Base-by-base conservation (phyloP, 1,140 invertebrate species). In the Hestina assimilis region DNA sequence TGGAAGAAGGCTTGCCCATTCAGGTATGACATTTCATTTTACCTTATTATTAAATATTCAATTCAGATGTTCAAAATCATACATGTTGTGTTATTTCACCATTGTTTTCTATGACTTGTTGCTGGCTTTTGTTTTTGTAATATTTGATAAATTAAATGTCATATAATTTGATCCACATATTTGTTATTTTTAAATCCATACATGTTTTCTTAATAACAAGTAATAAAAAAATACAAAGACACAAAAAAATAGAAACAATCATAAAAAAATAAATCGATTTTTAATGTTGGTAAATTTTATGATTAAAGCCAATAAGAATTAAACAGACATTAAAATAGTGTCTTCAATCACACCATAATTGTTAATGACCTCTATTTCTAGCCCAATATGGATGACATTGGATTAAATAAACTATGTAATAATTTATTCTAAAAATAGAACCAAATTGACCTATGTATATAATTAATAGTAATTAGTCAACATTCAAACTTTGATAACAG, bases 1-100 rank as follows among this genome's bases (percentile, higher is more conserved):
- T 9, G 84, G 84, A 26, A 66, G 84, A 45, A 77, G 82, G 55
- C 79, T 87, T n/a, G 82, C 84, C 20, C 82, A 85, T 56, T 81
- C 84, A 78, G 84, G 84, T 85, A 80, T 31, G 23, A 41, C 29
- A 17, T 17, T 14, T 48, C 8, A 7, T 31, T 11, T 38, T 7
- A 52, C 24, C 24, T 47, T 47, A 9, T 20, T 17, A 17, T 31
- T 29, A 6, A 31, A 19, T 17, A 26, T 26, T 5, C 4, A 26
- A 26, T 26, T 26, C n/a, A n/a, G n/a, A n/a, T n/a, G n/a, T n/a
- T n/a, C n/a, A n/a, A n/a, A n/a, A n/a, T n/a, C n/a, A n/a, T n/a
- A n/a, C n/a, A n/a, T n/a, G n/a, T n/a, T n/a, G n/a, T n/a, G n/a
- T n/a, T n/a, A n/a, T n/a, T n/a, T n/a, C n/a, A n/a, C n/a, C n/a